Base-by-base conservation (phyloP, 2,797 vertebrate species). In the Steatocranus sp. region DNA sequence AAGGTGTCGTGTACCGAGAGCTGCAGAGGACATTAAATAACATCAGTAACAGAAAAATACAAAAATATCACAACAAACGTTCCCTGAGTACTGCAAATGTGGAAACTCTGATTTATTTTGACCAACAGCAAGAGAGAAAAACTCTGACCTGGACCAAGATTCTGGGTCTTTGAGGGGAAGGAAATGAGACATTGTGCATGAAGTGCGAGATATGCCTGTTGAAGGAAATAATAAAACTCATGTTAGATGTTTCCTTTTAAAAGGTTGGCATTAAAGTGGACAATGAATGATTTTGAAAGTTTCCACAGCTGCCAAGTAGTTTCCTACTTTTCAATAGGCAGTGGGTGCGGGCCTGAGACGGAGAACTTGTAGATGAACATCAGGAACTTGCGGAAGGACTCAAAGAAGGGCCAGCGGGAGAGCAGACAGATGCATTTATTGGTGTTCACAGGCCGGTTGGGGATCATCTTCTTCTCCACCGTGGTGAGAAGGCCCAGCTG, bases 361-460 rank as follows among this genome's bases (percentile, higher is more conserved):
- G 98, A 98, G 14, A 99, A 97, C 91, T 98, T 99, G 96, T 99
- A 98, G 86, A 99, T 96, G 94, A 99, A 99, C 97, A 97, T 97
- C 78, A 99, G 97, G 94, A 99, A 99, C 93, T 99, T 99, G 92
- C 96, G 93, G 94, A 99, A 99, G 83, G 98, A 97, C 76, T 98
- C 97, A 81, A 98, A 99, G 95, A 99, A 99, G 78, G 99, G 99
- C 99, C 99, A 99, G 27, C 96, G 97, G 75, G 99, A 99, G 8
- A 99, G 97, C 91, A 99, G 94, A 92, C 99, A 99, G 95, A 99
- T 99, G 92, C 99, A 99, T 90, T 99, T 99, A 91, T 99, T 99
- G 89, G 97, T 96, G 94, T 98, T 98, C 70, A 99, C 97, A 1
- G 96, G 96, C 79, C 98, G 97, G 84, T 97, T 96, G 54, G 96